Conservation (phyloP, 2,113 vertebrate genomes). For the Uropsilus gracilis region DNA sequence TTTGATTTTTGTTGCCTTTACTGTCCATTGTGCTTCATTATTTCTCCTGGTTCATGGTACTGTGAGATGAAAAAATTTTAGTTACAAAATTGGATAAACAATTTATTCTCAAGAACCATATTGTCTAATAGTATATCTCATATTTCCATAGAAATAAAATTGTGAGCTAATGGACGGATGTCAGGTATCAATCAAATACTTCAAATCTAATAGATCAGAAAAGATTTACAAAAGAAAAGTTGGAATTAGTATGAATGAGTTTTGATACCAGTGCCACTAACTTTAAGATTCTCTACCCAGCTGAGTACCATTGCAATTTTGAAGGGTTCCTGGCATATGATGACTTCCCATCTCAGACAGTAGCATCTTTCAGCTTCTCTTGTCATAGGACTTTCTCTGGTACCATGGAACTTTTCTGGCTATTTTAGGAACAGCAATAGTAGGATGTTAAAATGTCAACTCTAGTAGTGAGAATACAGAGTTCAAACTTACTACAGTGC, state of each 20-base stretch:
- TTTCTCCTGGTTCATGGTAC: neutral
- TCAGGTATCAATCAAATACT: neutral
- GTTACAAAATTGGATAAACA: neutral
- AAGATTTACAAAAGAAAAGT: neutral
- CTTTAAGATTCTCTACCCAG: neutral
- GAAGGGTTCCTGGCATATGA: neutral
- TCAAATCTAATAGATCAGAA: neutral
- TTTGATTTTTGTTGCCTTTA: constrained; percentile 47
- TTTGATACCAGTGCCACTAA: neutral
- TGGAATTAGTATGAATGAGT: neutral
- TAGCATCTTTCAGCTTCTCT: neutral
- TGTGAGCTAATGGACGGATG: neutral
- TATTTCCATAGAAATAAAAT: neutral
- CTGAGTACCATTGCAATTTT: neutral
- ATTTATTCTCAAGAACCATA: constrained; percentile 3
- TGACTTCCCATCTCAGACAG: neutral
- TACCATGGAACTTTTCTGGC: neutral
- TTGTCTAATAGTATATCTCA: neutral
- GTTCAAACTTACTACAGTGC: too few species aligned
- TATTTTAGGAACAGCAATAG: neutral
- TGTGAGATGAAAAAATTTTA: neutral
- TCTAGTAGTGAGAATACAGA: too few species aligned
- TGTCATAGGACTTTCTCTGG: neutral
- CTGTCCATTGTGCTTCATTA: constrained; percentile 6
- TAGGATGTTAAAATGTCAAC: too few species aligned